phyloP scores from a whole-genome alignment of 2,888 invertebrate genomes.

The Pteria penguin region DNA sequence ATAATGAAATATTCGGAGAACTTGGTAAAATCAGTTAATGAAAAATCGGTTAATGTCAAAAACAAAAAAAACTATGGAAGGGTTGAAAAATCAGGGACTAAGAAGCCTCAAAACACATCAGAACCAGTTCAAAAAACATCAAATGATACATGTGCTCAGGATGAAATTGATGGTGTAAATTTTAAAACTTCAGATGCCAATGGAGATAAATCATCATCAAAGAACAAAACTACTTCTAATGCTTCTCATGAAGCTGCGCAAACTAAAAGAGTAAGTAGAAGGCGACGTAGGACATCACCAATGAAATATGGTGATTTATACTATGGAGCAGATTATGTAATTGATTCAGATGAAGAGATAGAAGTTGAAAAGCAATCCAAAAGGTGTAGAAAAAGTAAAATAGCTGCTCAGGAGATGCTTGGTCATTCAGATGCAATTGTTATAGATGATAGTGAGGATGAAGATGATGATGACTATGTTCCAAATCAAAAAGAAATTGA shows the following conservation, averaged over 20 bases:
- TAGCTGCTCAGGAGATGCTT: conserved; percentile 28
- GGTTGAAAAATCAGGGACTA: not conserved
- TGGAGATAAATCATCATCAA: not conserved
- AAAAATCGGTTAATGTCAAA: not conserved
- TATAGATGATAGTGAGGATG: conserved; percentile 35
- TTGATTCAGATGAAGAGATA: conserved; percentile 45
- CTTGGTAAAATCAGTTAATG: not conserved
- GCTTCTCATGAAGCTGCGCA: not conserved
- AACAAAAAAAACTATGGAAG: not conserved
- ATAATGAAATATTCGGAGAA: not conserved
- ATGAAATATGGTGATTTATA: conserved; percentile 41
- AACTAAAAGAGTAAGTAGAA: conserved; percentile 20
- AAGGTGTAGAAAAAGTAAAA: conserved; percentile 13
- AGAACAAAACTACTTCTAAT: not conserved
- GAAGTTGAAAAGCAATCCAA: conserved; percentile 37
- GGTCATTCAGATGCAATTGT: conserved; percentile 17
- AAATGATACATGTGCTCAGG: not conserved
- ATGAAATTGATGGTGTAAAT: not conserved
- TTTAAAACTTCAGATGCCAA: not conserved
- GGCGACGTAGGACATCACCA: conserved; percentile 25
- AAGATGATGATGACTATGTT: conserved; percentile 46
- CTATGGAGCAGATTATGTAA: conserved; percentile 38
- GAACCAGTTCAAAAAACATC: not conserved
- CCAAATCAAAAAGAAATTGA: not conserved
- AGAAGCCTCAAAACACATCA: not conserved